phyloP scores from a whole-genome alignment of 1,140 invertebrate species.

The Drosophila erecta region DNA sequence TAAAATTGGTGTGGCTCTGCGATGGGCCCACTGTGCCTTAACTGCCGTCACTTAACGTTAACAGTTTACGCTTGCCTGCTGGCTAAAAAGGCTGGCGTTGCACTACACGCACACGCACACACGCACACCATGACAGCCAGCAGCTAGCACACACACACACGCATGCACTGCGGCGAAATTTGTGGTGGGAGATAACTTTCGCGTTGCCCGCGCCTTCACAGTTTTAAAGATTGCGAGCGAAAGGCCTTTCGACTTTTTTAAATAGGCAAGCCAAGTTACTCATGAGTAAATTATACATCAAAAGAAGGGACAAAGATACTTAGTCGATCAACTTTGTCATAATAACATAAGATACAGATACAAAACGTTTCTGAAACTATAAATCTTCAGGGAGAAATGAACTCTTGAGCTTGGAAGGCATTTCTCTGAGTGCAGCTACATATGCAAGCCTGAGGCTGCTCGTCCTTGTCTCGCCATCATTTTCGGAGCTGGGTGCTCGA shows the following conservation, averaged over 20 bases:
- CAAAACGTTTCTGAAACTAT: background rate
- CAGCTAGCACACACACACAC: constrained; percentile 25
- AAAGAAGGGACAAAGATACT: no score
- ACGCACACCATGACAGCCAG: constrained; percentile 9
- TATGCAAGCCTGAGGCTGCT: constrained; percentile 28
- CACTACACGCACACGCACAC: constrained; percentile 42
- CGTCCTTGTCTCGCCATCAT: constrained; percentile 74
- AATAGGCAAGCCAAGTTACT: no score
- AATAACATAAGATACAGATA: background rate
- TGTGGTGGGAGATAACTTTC: background rate
- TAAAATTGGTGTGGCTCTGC: constrained; percentile 31
- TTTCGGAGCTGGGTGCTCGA: constrained; percentile 64
- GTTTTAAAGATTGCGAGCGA: background rate
- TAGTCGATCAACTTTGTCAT: no score
- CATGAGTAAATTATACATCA: no score
- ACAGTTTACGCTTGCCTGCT: constrained; percentile 81
- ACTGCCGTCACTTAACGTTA: constrained; percentile 82
- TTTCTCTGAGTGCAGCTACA: constrained; percentile 31
- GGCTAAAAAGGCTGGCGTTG: constrained; percentile 80
- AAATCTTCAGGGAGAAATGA: no score
- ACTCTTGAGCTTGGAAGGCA: background rate
- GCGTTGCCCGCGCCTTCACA: background rate
- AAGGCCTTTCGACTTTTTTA: no score
- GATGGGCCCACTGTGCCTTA: constrained; percentile 70
- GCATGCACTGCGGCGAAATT: constrained; percentile 18